These are phyloP conservation scores for Drosophila saltans DNA, from an alignment of 1,140 invertebrate species.

Conservation along the genomic window DNA sequence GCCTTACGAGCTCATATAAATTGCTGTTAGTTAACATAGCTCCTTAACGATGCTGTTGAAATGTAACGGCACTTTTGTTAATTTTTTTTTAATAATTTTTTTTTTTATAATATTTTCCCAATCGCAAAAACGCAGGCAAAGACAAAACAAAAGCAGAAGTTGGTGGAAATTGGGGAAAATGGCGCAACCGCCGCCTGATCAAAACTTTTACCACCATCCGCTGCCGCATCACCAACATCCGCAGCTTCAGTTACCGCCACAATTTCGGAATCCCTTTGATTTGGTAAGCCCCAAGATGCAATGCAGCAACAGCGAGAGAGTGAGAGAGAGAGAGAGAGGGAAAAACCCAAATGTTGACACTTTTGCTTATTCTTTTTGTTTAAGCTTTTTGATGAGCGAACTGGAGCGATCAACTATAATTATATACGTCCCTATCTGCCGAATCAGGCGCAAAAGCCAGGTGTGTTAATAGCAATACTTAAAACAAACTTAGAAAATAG, in stretches of 20 bases:
- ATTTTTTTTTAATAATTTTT: neutral
- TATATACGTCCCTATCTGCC: conserved; percentile 77
- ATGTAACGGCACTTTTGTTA: neutral
- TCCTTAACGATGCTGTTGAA: neutral
- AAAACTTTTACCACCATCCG: conserved; percentile 75
- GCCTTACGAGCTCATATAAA: too few relatives aligned
- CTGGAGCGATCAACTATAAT: conserved; percentile 75
- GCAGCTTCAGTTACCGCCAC: conserved; percentile 76
- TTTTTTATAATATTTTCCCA: neutral
- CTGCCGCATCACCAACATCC: conserved; percentile 67
- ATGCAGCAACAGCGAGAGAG: neutral
- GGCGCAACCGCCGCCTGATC: conserved; percentile 79
- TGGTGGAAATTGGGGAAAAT: conserved; percentile 62
- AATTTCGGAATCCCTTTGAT: conserved; percentile 77
- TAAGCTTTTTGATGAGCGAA: conserved; percentile 75
- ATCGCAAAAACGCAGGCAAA: conserved; percentile 24
- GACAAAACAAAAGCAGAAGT: conserved; percentile 26
- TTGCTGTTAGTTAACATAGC: neutral
- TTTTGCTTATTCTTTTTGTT: conserved; percentile 16
- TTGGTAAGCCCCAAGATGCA: conserved; percentile 50
- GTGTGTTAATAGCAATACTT: conserved; percentile 30
- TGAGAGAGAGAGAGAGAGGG: neutral
- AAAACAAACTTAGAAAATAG: neutral
- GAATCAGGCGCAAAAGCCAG: conserved; percentile 71
- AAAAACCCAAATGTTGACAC: conserved; percentile 19